phyloP scores from a whole-genome alignment of 2,113 vertebrate genomes.

The Semicossyphus pulcher region DNA sequence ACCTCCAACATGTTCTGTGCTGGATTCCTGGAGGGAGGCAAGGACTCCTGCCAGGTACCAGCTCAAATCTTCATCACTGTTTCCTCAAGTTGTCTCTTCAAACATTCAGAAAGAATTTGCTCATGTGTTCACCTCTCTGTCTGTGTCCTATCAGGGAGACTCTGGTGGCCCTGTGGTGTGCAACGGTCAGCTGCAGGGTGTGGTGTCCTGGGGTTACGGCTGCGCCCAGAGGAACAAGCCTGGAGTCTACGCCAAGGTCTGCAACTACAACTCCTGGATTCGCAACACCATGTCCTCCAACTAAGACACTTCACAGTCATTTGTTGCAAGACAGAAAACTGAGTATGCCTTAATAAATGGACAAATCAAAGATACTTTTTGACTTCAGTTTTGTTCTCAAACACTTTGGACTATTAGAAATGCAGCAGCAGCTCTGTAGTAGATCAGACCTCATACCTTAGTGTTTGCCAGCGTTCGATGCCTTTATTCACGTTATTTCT shows the following conservation, averaged over 20 bases:
- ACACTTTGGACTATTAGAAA: too few relatives aligned
- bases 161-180: constrained; percentile 89
- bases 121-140: constrained; percentile 22
- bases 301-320: neutral
- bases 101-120: neutral
- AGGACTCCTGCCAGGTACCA: constrained; percentile 94
- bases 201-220: constrained; percentile 90
- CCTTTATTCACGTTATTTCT: too few relatives aligned
- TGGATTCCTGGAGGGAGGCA: constrained; percentile 91
- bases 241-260: constrained; percentile 88
- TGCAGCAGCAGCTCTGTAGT: too few relatives aligned
- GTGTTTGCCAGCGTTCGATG: too few relatives aligned
- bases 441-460: too few relatives aligned
- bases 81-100: neutral
- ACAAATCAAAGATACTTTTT: neutral
- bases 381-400: neutral
- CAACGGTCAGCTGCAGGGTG: constrained; percentile 83
- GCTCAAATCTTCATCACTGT: neutral
- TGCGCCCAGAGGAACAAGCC: constrained; percentile 85
- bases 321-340: neutral
- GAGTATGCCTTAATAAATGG: neutral
- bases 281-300: constrained; percentile 65
- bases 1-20: constrained; percentile 90
- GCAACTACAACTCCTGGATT: constrained; percentile 86
- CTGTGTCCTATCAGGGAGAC: constrained; percentile 82